These are phyloP conservation scores for Psittacula derbiana DNA, from an alignment of 2,797 vertebrate genomes.

Conservation along the genomic window DNA sequence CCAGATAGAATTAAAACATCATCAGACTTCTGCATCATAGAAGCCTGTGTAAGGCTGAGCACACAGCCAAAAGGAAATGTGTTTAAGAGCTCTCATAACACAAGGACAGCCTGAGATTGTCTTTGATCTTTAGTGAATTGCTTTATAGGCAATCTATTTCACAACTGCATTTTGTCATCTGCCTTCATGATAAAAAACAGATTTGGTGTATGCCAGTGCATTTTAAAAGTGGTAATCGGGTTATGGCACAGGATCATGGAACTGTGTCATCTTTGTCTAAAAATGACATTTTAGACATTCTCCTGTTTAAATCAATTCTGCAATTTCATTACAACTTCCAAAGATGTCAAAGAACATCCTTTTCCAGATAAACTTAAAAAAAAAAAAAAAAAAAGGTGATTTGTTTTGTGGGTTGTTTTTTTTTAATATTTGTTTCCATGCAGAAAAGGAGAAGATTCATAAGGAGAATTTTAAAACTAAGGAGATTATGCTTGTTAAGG, in stretches of 20 bases:
- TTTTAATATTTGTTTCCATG: background rate
- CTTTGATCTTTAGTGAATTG: slow-evolving; percentile 36
- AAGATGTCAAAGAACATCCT: background rate
- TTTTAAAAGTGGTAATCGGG: background rate
- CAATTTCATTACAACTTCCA: background rate
- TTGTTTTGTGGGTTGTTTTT: background rate
- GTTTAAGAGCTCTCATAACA: slow-evolving; percentile 52
- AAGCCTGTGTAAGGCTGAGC: background rate
- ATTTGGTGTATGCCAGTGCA: background rate
- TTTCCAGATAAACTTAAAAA: background rate
- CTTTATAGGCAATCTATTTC: slow-evolving; percentile 43
- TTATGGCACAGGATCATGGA: background rate
- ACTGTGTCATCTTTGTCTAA: background rate
- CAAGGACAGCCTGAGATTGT: background rate
- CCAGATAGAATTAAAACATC: slow-evolving; percentile 36
- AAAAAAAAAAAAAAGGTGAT: background rate
- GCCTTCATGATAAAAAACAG: slow-evolving; percentile 36
- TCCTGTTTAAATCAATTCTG: background rate
- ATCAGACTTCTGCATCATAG: slow-evolving; percentile 33
- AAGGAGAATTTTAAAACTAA: background rate
- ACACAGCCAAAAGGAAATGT: slow-evolving; percentile 49
- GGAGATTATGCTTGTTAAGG: background rate
- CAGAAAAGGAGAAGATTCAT: background rate
- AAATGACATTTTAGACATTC: background rate
- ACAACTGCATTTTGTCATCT: slow-evolving; percentile 52